These are phyloP conservation scores for Sus cebifrons DNA, from an alignment of 2,797 vertebrate species.

Conservation along the genomic window DNA sequence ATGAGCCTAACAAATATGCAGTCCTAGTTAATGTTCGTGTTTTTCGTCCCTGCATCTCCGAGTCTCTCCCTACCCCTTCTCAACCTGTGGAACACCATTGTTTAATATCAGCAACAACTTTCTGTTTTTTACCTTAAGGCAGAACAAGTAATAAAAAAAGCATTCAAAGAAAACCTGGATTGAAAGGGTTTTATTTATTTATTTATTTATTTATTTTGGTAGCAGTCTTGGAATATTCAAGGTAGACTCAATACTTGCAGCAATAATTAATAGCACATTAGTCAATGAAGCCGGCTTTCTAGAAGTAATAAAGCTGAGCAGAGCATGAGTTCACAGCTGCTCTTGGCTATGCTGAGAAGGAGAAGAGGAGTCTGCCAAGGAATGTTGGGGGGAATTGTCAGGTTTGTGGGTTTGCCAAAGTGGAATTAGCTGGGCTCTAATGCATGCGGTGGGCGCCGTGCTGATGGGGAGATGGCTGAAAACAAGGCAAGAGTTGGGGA, in stretches of 20 bases:
- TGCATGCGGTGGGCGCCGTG: not conserved
- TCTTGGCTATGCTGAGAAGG: constrained; percentile 87
- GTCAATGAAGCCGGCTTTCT: constrained; percentile 77
- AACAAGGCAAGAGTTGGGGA: not conserved
- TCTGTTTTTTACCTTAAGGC: not conserved
- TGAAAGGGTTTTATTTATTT: not conserved
- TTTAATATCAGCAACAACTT: not conserved
- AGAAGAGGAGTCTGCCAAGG: constrained; percentile 86
- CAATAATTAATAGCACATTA: constrained; percentile 64
- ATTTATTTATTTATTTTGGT: not conserved
- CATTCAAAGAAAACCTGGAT: constrained; percentile 45
- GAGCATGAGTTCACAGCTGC: constrained; percentile 84
- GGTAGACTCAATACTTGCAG: constrained; percentile 42
- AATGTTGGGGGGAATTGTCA: constrained; percentile 83
- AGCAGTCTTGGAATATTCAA: constrained; percentile 51
- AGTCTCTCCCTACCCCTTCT: not conserved
- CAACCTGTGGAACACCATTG: not conserved
- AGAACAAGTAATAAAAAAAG: constrained; percentile 39
- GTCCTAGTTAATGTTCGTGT: not conserved
- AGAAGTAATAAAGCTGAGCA: constrained; percentile 86
- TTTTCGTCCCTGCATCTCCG: not conserved
- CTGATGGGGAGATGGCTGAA: not conserved
- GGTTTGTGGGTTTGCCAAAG: constrained; percentile 82
- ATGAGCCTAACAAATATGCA: not conserved
- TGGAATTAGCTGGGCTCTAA: constrained; percentile 71